Conservation (phyloP, 1,140 invertebrate genomes). For the Scaptomyza pallida region DNA sequence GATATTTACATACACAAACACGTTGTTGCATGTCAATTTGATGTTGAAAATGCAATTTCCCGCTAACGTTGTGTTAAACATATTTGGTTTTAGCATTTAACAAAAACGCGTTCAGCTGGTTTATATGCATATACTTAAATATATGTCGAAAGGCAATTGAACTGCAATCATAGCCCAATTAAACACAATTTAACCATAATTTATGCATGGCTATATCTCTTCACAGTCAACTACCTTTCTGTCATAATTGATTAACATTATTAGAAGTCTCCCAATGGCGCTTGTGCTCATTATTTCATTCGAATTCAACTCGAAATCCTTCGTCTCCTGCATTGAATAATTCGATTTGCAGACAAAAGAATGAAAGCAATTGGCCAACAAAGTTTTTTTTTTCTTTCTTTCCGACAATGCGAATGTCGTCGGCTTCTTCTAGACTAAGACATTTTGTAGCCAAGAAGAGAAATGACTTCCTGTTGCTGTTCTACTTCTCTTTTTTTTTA, state of each 20-base stretch:
- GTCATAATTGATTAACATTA: no score
- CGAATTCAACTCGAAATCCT: no score
- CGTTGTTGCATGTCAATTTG: no score
- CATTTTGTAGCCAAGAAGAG: conserved; percentile 17
- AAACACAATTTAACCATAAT: conserved; percentile 1
- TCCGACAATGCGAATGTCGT: no score
- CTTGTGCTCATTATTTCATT: no score
- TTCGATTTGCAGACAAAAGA: no score
- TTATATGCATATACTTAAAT: background rate
- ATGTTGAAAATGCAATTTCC: background rate
- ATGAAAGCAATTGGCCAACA: background rate
- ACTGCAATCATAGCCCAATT: conserved; percentile 1
- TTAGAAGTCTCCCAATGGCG: no score
- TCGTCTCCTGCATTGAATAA: no score
- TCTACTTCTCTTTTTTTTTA: background rate
- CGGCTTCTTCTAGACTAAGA: background rate
- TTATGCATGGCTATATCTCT: background rate
- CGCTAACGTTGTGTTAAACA: no score
- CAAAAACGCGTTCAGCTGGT: background rate
- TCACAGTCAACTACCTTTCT: no score
- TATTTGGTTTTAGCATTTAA: conserved; percentile 3
- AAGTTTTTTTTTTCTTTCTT: background rate
- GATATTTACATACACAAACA: no score
- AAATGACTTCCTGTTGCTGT: conserved; percentile 34
- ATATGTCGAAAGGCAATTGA: conserved; percentile 3